Evolutionary conservation across 1,140 invertebrate genomes (phyloP).

Genomic region (Sitodiplosis mosellana): DNA sequence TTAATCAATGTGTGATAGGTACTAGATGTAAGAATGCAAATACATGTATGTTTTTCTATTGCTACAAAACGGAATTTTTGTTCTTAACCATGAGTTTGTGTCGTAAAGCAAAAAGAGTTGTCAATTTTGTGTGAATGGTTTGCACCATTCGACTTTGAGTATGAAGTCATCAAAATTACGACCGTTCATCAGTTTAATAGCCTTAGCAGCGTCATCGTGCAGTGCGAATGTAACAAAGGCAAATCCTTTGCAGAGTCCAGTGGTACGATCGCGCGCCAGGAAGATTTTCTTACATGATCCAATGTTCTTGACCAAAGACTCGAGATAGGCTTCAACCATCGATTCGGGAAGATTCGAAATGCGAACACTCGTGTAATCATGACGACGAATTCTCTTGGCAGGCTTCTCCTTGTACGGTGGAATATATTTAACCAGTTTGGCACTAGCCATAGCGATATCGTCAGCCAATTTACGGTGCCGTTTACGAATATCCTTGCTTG

Average conservation of each 20-base stretch:
- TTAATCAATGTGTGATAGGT: too few species aligned
- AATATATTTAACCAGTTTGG: constrained; percentile 50
- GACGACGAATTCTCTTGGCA: constrained; percentile 46
- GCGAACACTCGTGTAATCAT: constrained; percentile 76
- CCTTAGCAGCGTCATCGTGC: constrained; percentile 73
- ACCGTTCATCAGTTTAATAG: constrained; percentile 78
- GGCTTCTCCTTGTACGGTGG: constrained; percentile 77
- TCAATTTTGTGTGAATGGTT: too few species aligned
- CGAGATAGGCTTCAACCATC: constrained; percentile 83
- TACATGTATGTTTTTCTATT: too few species aligned
- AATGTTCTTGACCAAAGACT: constrained; percentile 71
- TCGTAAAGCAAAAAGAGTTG: too few species aligned
- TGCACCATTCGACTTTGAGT: too few species aligned
- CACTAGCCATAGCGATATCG: constrained; percentile 9
- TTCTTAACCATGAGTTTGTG: too few species aligned
- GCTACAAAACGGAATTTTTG: too few species aligned
- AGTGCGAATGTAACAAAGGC: constrained; percentile 93
- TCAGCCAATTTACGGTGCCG: constrained; percentile 56
- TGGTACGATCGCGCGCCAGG: constrained; percentile 66
- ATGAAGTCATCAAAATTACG: constrained; percentile 97
- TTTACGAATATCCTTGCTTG: constrained; percentile 78
- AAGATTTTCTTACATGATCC: constrained; percentile 52
- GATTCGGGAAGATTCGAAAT: constrained; percentile 96
- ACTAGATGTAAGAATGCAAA: too few species aligned
- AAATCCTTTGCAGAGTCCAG: constrained; percentile 78